These are phyloP conservation scores for Polymixis flavicincta DNA, from an alignment of 2,888 invertebrate genomes.

Conservation along the genomic window DNA sequence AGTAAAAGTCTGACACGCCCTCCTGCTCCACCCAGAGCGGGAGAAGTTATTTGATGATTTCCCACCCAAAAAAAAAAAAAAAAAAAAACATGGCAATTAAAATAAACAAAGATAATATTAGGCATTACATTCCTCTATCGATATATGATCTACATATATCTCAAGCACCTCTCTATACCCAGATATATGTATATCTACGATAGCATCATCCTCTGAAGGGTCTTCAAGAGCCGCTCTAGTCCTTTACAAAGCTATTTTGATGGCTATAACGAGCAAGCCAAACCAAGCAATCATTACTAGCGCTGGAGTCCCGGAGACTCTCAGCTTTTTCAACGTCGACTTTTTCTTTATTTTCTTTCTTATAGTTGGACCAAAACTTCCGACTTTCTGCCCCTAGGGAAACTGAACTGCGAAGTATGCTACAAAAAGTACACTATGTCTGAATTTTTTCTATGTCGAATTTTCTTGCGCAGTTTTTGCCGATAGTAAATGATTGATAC, in stretches of 20 bases:
- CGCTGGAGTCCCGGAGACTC: constrained; percentile 12
- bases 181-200: background rate
- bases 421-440: constrained; percentile 36
- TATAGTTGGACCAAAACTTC: constrained; percentile 44
- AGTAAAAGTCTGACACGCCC: no score
- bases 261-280: constrained; percentile 48
- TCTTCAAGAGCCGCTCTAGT: constrained; percentile 8
- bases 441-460: constrained; percentile 1
- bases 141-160: constrained; percentile 7
- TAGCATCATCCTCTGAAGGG: constrained; percentile 24
- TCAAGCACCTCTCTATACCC: constrained; percentile 4
- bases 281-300: constrained; percentile 52
- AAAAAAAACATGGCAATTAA: background rate
- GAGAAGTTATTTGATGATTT: no score
- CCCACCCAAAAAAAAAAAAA: no score
- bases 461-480: constrained; percentile 29
- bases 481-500: constrained; percentile 24
- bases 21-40: no score
- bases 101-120: constrained; percentile 6
- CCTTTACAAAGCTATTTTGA: constrained; percentile 36
- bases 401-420: constrained; percentile 32
- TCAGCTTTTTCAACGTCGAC: constrained; percentile 34
- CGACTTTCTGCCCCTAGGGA: constrained; percentile 46
- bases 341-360: constrained; percentile 45
- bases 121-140: constrained; percentile 11